phyloP scores from a whole-genome alignment of 2,888 invertebrate genomes.

The Amiota mariae region DNA sequence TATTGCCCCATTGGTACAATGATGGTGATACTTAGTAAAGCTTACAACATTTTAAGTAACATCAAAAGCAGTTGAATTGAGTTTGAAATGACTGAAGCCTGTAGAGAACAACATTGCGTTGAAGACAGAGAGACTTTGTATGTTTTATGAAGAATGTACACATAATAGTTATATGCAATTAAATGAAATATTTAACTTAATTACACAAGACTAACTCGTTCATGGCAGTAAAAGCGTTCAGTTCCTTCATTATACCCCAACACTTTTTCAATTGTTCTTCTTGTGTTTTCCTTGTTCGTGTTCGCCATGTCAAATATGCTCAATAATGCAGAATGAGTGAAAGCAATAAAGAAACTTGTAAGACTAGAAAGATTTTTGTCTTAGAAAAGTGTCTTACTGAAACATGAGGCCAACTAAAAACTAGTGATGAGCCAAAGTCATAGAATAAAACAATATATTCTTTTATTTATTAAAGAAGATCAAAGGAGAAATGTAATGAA shows the following conservation, averaged over 20 bases:
- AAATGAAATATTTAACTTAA: constrained; percentile 71
- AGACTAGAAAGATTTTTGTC: constrained; percentile 41
- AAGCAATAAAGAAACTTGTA: constrained; percentile 61
- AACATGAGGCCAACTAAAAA: too few relatives aligned
- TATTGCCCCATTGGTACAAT: too few relatives aligned
- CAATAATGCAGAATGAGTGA: constrained; percentile 65
- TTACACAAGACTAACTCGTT: constrained; percentile 64
- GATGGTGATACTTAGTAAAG: constrained; percentile 7
- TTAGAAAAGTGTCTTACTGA: neutral
- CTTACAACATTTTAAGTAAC: constrained; percentile 42
- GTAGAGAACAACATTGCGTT: neutral
- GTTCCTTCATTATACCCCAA: constrained; percentile 40
- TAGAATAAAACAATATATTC: too few relatives aligned
- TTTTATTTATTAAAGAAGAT: too few relatives aligned
- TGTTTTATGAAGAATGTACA: constrained; percentile 22
- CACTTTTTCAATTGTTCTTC: neutral
- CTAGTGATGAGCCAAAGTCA: too few relatives aligned
- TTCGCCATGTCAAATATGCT: constrained; percentile 61
- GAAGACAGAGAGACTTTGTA: neutral
- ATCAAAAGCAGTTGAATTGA: neutral
- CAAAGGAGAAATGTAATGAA: too few relatives aligned
- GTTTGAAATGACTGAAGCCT: constrained; percentile 5
- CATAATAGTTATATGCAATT: constrained; percentile 62
- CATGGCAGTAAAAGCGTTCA: constrained; percentile 17
- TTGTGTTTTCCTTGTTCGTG: constrained; percentile 12